Base-by-base conservation (phyloP, 92 coral and sea anemone species). In the Phenganax subtilis region DNA sequence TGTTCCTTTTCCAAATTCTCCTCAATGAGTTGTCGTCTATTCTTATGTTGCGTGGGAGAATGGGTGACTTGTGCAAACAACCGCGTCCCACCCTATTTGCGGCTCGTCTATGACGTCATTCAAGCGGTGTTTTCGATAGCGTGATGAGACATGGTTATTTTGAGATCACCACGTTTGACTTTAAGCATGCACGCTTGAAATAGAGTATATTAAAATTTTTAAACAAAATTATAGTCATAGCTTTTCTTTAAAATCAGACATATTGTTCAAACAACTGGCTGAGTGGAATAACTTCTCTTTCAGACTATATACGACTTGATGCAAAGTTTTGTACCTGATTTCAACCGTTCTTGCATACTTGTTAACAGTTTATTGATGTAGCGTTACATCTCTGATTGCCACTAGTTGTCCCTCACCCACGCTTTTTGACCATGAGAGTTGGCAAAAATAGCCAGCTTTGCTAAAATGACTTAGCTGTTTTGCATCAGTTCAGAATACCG, bases 11-110 rank as follows among this genome's bases (percentile, higher is more conserved):
- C 47, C 47, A 37, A 37, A 37, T 37, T 37, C 47, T 2, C 47
- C 47, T 37, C 47, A 37, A 68, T 68, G 73, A 30, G 73, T 68
- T 29, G 73, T 68, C n/a, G 29, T 68, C 73, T 68, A 68, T 68
- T 68, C 73, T 37, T 68, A 52, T 10, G 10, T 3, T 68, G 73
- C 73, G 73, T 68, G 73, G 54, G 73, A 7, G 72, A 66, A 3
- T 66, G 27, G 47, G 11, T 5, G 47, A 68, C 12, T 68, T n/a
- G 14, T 68, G 31, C 73, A 68, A 68, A 68, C 73, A 68, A 53
- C 54, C 73, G 73, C 73, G 73, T 68, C 54, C 54, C 54, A 68
- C 54, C 30, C 47, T 28, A 68, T 9, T 68, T 68, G 16, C 73
- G 52, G 73, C 73, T 68, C 73, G 15, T 30, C 73, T 17, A 7